Percentiles rank a stretch among this genome's conserved stretches.
phyloP scores from a whole-genome alignment of 2,888 invertebrate genomes.

The Bombylius major region DNA sequence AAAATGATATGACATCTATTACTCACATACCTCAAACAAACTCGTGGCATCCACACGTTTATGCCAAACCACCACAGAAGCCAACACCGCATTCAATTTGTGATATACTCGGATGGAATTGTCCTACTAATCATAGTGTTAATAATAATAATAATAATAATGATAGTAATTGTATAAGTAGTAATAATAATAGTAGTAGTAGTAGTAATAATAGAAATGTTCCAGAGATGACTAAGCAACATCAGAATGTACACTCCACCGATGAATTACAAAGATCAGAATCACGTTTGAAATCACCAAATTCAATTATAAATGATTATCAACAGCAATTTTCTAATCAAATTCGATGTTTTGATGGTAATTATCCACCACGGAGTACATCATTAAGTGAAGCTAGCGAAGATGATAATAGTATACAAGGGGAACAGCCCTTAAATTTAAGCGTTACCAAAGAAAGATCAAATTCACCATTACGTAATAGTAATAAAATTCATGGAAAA shows the following conservation, averaged over 20 bases:
- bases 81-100: constrained; percentile 82
- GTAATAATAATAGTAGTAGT: background rate
- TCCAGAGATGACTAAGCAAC: background rate
- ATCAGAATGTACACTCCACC: too few relatives aligned
- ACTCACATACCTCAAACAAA: constrained; percentile 13
- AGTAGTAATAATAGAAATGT: background rate
- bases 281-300: constrained; percentile 25
- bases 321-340: constrained; percentile 28
- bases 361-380: constrained; percentile 10
- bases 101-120: constrained; percentile 63
- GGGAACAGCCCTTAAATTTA: constrained; percentile 47
- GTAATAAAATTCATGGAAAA: constrained; percentile 19
- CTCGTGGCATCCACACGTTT: constrained; percentile 84
- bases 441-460: constrained; percentile 32
- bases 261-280: too few relatives aligned
- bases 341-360: constrained; percentile 17
- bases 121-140: background rate
- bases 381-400: constrained; percentile 37
- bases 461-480: constrained; percentile 26
- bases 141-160: background rate
- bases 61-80: constrained; percentile 64
- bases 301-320: constrained; percentile 30
- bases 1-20: background rate
- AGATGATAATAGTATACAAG: constrained; percentile 30
- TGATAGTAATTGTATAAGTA: background rate